Evolutionary conservation across 2,113 vertebrate genomes (phyloP).

Genomic region (Oreochromis spilurus): DNA sequence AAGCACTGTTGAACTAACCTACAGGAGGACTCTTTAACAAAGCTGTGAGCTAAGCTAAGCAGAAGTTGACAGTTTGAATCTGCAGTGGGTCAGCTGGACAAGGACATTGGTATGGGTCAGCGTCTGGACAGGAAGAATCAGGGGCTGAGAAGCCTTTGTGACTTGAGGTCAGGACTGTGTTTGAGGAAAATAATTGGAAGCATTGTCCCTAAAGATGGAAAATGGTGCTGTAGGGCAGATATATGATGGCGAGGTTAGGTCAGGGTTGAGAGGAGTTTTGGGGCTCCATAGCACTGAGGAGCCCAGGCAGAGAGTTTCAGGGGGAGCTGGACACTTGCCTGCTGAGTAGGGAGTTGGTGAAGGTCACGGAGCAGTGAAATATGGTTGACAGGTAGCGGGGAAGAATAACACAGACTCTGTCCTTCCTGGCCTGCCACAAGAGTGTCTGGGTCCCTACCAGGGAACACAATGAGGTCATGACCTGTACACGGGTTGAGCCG

Average conservation of each 20-base stretch:
- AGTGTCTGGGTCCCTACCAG: slow-evolving; percentile 72
- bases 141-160: slow-evolving; percentile 1
- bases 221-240: not conserved
- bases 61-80: slow-evolving; percentile 13
- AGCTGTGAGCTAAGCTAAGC: not conserved
- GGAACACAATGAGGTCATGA: slow-evolving; percentile 78
- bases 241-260: slow-evolving; percentile 15
- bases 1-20: not conserved
- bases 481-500: slow-evolving; percentile 66
- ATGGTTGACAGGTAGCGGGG: slow-evolving; percentile 76
- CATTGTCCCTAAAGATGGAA: not conserved
- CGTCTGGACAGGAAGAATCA: slow-evolving; percentile 66
- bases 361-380: slow-evolving; percentile 67
- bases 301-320: not conserved
- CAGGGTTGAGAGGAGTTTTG: not conserved
- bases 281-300: not conserved
- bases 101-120: slow-evolving; percentile 35
- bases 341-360: slow-evolving; percentile 33
- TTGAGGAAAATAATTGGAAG: slow-evolving; percentile 1
- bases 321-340: slow-evolving; percentile 46
- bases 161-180: slow-evolving; percentile 34
- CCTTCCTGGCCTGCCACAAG: slow-evolving; percentile 69
- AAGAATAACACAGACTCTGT: slow-evolving; percentile 80
- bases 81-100: slow-evolving; percentile 29
- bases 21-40: not conserved